Base-by-base conservation (phyloP, 2,113 vertebrate species). In the Grallaria varia region DNA sequence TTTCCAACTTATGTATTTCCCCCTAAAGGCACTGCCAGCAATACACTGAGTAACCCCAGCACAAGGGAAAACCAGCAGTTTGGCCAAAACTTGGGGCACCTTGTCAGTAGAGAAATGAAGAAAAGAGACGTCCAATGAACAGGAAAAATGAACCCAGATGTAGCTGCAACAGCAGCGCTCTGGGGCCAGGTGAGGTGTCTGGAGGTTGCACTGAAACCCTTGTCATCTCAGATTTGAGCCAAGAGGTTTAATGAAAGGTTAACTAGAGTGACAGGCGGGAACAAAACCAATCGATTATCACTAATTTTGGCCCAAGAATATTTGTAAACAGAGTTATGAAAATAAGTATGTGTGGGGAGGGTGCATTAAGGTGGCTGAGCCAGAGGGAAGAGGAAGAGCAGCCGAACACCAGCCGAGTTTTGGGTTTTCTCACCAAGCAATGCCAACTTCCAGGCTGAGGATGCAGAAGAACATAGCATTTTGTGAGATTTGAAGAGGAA, bases 1-100 rank as follows among this genome's bases (percentile, higher is more conserved):
- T 83, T 95, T 91, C 74, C 91, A 96, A 82, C 95, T 96, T 97
- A 52, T 45, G 45, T 87, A 82, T 96, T 96, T 94, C 60, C 62
- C 93, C 96, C 94, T 91, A 69, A 94, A 96, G 96, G 94, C 94
- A 88, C 58, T 22, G 50, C 83, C 91, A 93, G 84, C 75, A 84
- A 40, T 93, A 67, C 55, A 3, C 66, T 92, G 84, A 69, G 82
- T 78, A 95, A 85, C 77, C 2, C 31, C 62, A 58, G 58, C 37
- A 28, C 37, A 94, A 96, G 87, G 87, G 72, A 82, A 80, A 92
- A 68, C 72, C 90, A 77, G 62, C n/a, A 82, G 50, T 84, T 86
- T 78, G 84, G 72, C 69, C 80, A 87, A 35, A 89, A 90, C 22
- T 58, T 35, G 50, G 74, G 68, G 42, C 42, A 58, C 49, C 71